These are phyloP conservation scores for Volucella bombylans DNA, from an alignment of 2,888 invertebrate genomes.

Conservation along the genomic window DNA sequence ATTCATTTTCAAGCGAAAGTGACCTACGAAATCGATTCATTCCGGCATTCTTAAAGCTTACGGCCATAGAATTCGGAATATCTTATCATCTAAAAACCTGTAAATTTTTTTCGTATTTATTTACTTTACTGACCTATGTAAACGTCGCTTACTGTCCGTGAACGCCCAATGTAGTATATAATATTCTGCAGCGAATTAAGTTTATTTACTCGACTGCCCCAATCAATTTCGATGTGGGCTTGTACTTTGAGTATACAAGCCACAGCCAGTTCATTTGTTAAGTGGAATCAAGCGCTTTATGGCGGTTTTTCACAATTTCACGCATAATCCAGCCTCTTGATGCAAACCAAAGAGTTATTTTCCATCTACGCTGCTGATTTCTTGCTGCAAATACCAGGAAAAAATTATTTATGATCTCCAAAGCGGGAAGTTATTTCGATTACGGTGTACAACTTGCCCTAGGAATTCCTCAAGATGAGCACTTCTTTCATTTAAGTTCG, in stretches of 20 bases:
- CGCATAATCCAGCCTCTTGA: no score
- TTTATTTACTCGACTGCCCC: slow-evolving; percentile 2
- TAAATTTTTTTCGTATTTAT: not conserved
- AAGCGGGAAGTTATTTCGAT: not conserved
- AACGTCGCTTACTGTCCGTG: slow-evolving; percentile 18
- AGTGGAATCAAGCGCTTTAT: slow-evolving; percentile 38
- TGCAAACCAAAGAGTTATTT: no score
- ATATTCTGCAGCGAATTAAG: not conserved
- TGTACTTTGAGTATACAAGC: slow-evolving; percentile 12
- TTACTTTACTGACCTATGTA: not conserved
- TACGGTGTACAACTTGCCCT: not conserved
- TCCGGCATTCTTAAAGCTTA: no score
- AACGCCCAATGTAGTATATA: not conserved
- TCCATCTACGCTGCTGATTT: no score
- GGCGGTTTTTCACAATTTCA: no score
- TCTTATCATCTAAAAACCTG: no score
- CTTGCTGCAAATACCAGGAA: no score
- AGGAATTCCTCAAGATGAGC: not conserved
- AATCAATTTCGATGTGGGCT: not conserved
- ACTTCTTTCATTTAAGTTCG: slow-evolving; percentile 48
- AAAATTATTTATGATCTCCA: no score
- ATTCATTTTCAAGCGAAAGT: no score
- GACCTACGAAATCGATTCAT: no score
- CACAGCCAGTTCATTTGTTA: slow-evolving; percentile 42
- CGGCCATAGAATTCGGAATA: no score